Evolutionary conservation across 1,140 invertebrate species (phyloP), one percentile per base, ranked within the genome.

Genomic region (Artemia franciscana): DNA sequence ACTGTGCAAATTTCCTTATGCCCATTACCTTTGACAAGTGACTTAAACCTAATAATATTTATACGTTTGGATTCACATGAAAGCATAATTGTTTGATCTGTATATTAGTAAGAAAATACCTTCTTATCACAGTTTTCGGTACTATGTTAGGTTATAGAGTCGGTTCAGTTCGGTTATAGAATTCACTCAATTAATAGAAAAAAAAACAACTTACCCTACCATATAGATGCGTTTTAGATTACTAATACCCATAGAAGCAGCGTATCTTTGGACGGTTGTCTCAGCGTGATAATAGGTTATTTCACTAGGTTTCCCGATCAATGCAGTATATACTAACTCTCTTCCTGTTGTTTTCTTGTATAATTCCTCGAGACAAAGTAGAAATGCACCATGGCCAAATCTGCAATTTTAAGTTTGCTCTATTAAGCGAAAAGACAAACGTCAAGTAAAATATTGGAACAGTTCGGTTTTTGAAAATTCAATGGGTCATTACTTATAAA

Each of bases 301-400:
- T 71, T 82, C 79, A 66, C 78, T 80, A 7, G 82, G 82, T 71
- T 83, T 83, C 15, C 82, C 82, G 57, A 83, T 73, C 58, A 84
- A 68, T 26, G 79, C 77, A 60, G 78, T 75, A 65, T 82, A 84
- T 2, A 76, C 72, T 58, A 83, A 68, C 61, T 82, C 76, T 30
- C 77, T 73, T 4, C 79, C 79, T 15, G 81, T 83, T 12, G 82
- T 73, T 69, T 83, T 83, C 69, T 80, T 80, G 65, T 82, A 84
- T 12, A 84, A 65, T 60, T 75, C 75, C 68, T 84, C 82, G 15
- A 84, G 69, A 68, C 82, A 82, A 3, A 80, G 69, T 2, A 84
- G 68, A 69, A 83, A 84, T 30, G 81, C 79, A 5, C 83, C 83
- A 68, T 84, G 82, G 0, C 82, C 83, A 71, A 81, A 79, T 64